Evolutionary conservation across 92 coral and sea anemone genomes (phyloP).

Genomic region (Epizoanthus illoricatus): DNA sequence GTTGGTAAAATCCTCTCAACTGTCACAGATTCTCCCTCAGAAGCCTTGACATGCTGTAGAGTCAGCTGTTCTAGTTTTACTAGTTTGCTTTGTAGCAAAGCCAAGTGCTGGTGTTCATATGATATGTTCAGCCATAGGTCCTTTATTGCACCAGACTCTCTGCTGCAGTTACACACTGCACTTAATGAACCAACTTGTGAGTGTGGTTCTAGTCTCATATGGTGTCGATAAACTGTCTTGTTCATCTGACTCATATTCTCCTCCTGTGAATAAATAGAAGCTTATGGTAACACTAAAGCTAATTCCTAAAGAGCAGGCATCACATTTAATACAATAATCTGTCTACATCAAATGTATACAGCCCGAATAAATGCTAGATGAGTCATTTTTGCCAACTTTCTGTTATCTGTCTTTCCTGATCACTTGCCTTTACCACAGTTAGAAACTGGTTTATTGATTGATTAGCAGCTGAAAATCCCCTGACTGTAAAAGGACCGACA

Average conservation of each 20-base stretch:
- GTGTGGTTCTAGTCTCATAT: conserved; percentile 3
- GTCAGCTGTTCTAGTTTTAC: conserved; percentile 13
- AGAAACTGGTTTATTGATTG: too few species aligned
- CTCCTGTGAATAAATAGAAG: not conserved
- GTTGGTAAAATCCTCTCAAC: not conserved
- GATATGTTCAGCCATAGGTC: conserved; percentile 29
- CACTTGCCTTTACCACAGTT: too few species aligned
- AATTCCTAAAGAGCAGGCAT: too few species aligned
- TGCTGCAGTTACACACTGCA: conserved; percentile 29
- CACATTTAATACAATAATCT: too few species aligned
- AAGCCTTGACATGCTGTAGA: conserved; percentile 3
- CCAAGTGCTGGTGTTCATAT: conserved; percentile 17
- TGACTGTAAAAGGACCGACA: too few species aligned
- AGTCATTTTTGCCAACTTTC: too few species aligned
- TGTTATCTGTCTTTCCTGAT: too few species aligned
- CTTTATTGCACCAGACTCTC: conserved; percentile 2
- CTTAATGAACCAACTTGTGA: not conserved
- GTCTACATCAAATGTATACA: too few species aligned
- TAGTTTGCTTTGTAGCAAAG: conserved; percentile 4
- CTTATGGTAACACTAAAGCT: too few species aligned
- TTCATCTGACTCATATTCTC: conserved; percentile 17
- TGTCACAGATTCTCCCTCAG: not conserved
- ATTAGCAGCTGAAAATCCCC: too few species aligned
- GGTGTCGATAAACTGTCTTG: conserved; percentile 29
- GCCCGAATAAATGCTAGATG: too few species aligned